Base-by-base conservation (phyloP, 2,888 invertebrate genomes). In the Mesodorylaimus sp. region DNA sequence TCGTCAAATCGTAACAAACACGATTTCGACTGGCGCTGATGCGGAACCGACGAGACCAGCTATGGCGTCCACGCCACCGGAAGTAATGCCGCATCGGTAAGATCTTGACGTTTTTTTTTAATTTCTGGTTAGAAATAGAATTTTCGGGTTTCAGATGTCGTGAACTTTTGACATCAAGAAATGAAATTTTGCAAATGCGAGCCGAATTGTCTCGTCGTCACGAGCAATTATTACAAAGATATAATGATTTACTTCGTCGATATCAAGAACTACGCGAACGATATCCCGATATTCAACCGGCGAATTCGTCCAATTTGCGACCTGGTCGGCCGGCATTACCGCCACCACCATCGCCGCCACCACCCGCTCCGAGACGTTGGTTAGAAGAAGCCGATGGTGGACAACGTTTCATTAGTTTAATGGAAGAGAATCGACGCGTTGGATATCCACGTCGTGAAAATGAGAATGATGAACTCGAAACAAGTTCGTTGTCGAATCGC, bases 141-240 rank as follows among this genome's bases (percentile, higher is more conserved):
- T n/a, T n/a, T n/a, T n/a, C n/a, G 13, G 36, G 42, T 51, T 26
- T 29, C 27, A 53, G 53, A 23, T 53, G 44, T 37, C 46, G 39
- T 2, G 51, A 53, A 24, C 36, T 53, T 41, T 29, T 53, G 13
- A 16, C 36, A 2, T 24, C 48, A 1, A 48, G 53, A 1, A 42
- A 44, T 36, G 53, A 53, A 21, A 27, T 53, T 27, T 2, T 53
- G 23, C n/a, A 21, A n/a, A 44, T 52, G 45, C 51, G 51, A 26
- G 23, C 7, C 23, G 48, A 53, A 25, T 28, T 53, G 48, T 28
- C 45, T 3, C 43, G 27, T 1, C 24, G 49, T n/a, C 49, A 53
- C 41, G 10, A 19, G 25, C 16, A 23, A 2, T 26, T 50, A 48
- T 28, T 29, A 39, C 25, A 47, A 16, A 47, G 50, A 2, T 51